phyloP scores from a whole-genome alignment of 1,140 invertebrate genomes.

The Magallana gigas region DNA sequence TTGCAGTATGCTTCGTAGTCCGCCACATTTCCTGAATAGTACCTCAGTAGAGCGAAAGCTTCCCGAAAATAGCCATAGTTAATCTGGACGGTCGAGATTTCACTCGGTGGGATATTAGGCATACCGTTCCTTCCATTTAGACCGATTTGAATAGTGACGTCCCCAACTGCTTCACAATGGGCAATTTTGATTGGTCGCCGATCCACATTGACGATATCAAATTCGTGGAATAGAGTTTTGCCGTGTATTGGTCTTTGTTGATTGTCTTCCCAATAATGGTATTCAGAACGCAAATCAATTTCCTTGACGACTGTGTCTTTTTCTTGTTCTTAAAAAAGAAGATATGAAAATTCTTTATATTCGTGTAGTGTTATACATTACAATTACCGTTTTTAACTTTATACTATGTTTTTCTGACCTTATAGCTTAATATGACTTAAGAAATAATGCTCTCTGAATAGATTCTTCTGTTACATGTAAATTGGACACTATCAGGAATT shows the following conservation, averaged over 20 bases:
- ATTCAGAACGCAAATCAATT: neutral
- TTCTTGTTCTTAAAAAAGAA: neutral
- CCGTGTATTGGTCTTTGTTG: neutral
- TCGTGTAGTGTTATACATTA: too few relatives aligned
- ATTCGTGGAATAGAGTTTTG: neutral
- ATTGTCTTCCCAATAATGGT: neutral
- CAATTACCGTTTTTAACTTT: too few relatives aligned
- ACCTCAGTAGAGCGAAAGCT: constrained; percentile 6
- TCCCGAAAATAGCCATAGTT: neutral
- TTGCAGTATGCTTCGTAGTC: neutral
- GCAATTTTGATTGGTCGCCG: neutral
- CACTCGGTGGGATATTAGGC: neutral
- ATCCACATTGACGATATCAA: neutral
- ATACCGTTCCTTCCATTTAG: neutral
- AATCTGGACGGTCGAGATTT: neutral
- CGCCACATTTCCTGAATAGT: neutral
- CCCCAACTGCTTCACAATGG: neutral
- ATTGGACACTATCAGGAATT: too few relatives aligned
- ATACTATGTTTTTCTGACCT: too few relatives aligned
- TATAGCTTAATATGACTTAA: too few relatives aligned
- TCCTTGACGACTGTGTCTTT: neutral
- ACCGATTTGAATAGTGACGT: neutral
- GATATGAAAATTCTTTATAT: neutral
- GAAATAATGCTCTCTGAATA: too few relatives aligned
- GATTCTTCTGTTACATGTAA: too few relatives aligned